Evolutionary conservation across 2,888 invertebrate species (phyloP), one percentile per base, ranked within the genome.

Genomic region (Celastrina argiolus): DNA sequence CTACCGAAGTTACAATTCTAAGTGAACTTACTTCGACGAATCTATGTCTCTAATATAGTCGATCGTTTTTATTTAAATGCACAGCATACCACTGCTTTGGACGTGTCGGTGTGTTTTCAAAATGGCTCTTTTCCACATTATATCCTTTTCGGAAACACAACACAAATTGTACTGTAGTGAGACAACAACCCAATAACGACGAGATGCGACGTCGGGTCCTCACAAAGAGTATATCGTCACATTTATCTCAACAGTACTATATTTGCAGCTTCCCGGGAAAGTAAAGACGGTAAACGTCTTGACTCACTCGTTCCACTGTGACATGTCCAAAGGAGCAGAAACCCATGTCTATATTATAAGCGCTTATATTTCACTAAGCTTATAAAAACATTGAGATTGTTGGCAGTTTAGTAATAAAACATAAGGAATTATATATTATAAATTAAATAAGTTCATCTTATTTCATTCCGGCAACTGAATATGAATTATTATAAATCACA

Each of bases 121-220:
- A 95, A 94, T 95, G 95, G 95, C 95, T 95, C 95, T 95, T 96
- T 96, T 95, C 95, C 95, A 88, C 92, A 86, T 87, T 86, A 12
- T 90, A 92, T 94, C 93, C 94, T 95, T 94, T 94, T 94, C 94
- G 93, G 94, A 95, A 95, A 95, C 95, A 96, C 96, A 96, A 95
- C 96, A 96, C 96, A 96, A 95, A 93, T 79, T 84, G 91, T 87
- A 89, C 90, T 84, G 86, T 84, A 83, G 80, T 83, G 72, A 79
- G 39, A 56, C 36, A 36, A 10, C 36, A 69, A 75, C 74, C 73
- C 67, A 71, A 71, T 75, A 67, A 73, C 74, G 74, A 72, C 73
- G 56, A 76, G 39, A 51, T 18, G 18, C 28, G 36, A 42, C 65
- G 56, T 26, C 10, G 68, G 66, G 36, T 36, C 56, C 51, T 66